Evolutionary conservation across 2,888 invertebrate species (phyloP).

Genomic region (Sylvicola cinctus): DNA sequence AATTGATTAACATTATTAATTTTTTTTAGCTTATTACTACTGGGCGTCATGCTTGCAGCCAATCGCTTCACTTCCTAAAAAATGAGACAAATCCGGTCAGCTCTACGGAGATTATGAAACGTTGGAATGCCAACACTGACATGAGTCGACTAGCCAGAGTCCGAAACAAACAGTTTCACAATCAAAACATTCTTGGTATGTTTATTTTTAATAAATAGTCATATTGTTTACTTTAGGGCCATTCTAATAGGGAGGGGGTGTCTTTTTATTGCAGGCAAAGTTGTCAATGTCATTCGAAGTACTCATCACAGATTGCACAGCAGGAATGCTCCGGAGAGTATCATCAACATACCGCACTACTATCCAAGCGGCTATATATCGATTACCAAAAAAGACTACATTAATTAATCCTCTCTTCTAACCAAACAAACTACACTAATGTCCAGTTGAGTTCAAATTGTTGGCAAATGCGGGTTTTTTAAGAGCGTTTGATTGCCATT

Average conservation of each 20-base stretch:
- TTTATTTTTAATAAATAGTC: neutral
- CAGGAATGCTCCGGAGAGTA: slow-evolving; percentile 12
- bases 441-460: too few relatives aligned
- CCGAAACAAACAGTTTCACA: neutral
- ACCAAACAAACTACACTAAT: too few relatives aligned
- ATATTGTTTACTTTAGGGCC: neutral
- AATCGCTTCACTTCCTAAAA: too few relatives aligned
- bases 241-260: too few relatives aligned
- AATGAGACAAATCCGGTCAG: too few relatives aligned
- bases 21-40: too few relatives aligned
- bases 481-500: too few relatives aligned
- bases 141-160: neutral
- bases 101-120: neutral
- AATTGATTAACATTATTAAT: too few relatives aligned
- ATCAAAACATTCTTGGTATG: neutral
- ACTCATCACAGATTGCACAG: neutral
- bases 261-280: neutral
- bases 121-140: neutral
- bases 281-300: neutral
- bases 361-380: slow-evolving; percentile 21
- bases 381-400: slow-evolving; percentile 15
- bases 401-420: neutral
- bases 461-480: too few relatives aligned
- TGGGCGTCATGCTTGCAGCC: too few relatives aligned
- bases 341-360: slow-evolving; percentile 24